Evolutionary conservation across 2,888 invertebrate genomes (phyloP).

Genomic region (Masnerella sp.): DNA sequence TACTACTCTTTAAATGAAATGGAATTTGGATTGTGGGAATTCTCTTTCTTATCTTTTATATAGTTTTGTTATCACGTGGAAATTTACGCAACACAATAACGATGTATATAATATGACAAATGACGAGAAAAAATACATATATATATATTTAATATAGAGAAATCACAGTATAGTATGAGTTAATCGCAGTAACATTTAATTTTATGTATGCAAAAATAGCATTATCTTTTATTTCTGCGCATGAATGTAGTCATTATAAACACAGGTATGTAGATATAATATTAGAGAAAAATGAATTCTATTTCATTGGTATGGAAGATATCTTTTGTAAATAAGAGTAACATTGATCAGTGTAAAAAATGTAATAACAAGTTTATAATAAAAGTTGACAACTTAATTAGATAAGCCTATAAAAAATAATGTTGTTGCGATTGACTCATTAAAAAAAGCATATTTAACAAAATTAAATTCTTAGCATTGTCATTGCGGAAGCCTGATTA

Average conservation of each 20-base stretch:
- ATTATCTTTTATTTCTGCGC: too few species aligned
- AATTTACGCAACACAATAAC: too few species aligned
- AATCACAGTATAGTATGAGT: conserved; percentile 50
- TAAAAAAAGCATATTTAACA: conserved; percentile 55
- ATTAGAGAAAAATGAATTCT: conserved; percentile 22
- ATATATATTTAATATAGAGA: conserved; percentile 61
- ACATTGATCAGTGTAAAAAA: conserved; percentile 3
- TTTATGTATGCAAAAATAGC: not conserved
- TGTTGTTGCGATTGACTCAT: conserved; percentile 16
- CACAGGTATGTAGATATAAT: conserved; percentile 3
- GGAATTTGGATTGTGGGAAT: conserved; percentile 58
- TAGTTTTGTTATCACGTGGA: conserved; percentile 66
- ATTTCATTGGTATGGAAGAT: conserved; percentile 35
- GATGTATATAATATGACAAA: too few species aligned
- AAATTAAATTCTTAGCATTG: conserved; percentile 64
- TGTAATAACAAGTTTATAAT: too few species aligned
- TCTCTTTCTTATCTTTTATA: conserved; percentile 66
- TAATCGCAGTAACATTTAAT: conserved; percentile 13
- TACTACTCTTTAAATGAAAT: conserved; percentile 12
- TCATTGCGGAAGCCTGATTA: conserved; percentile 69
- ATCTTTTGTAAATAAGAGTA: conserved; percentile 35
- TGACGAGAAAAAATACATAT: too few species aligned
- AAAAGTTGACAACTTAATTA: too few species aligned
- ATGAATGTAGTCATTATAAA: conserved; percentile 2
- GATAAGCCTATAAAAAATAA: not conserved